phyloP scores from a whole-genome alignment of 2,888 invertebrate species.

The Dascillus cervinus region DNA sequence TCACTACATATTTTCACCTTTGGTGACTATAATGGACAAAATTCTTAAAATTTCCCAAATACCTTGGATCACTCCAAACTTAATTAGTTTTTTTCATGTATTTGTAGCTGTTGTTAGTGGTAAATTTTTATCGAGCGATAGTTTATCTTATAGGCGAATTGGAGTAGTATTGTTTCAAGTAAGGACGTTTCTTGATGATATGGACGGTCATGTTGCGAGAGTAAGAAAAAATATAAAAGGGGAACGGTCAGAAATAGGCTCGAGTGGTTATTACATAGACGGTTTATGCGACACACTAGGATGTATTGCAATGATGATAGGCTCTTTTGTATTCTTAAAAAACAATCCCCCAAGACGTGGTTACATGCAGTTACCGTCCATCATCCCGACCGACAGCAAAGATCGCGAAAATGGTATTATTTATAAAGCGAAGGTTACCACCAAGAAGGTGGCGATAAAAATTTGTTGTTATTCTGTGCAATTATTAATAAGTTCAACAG shows the following conservation, averaged over 20 bases:
- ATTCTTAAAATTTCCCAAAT: slow-evolving; percentile 43
- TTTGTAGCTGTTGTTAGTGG: slow-evolving; percentile 67
- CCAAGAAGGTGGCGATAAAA: slow-evolving; percentile 58
- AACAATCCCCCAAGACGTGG: slow-evolving; percentile 67
- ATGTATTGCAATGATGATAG: slow-evolving; percentile 62
- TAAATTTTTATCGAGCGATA: slow-evolving; percentile 66
- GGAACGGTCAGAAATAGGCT: slow-evolving; percentile 73
- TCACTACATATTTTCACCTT: slow-evolving; percentile 74
- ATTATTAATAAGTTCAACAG: slow-evolving; percentile 64
- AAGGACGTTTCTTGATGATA: slow-evolving; percentile 74
- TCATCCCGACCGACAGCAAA: slow-evolving; percentile 41
- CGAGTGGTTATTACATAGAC: slow-evolving; percentile 74
- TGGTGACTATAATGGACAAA: slow-evolving; percentile 66
- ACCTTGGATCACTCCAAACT: slow-evolving; percentile 67
- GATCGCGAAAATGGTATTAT: slow-evolving; percentile 49
- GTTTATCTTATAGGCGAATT: slow-evolving; percentile 59
- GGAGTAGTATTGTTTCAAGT: slow-evolving; percentile 73
- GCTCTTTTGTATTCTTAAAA: slow-evolving; percentile 59
- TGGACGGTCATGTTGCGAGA: slow-evolving; percentile 82
- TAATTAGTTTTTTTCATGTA: slow-evolving; percentile 75
- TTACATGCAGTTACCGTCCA: slow-evolving; percentile 58
- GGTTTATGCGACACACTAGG: slow-evolving; percentile 76
- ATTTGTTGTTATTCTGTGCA: slow-evolving; percentile 62
- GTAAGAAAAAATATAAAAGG: slow-evolving; percentile 66
- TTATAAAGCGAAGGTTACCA: slow-evolving; percentile 61